These are phyloP conservation scores for Hippocampus guttulatus DNA, from an alignment of 2,113 vertebrate species.

Conservation along the genomic window DNA sequence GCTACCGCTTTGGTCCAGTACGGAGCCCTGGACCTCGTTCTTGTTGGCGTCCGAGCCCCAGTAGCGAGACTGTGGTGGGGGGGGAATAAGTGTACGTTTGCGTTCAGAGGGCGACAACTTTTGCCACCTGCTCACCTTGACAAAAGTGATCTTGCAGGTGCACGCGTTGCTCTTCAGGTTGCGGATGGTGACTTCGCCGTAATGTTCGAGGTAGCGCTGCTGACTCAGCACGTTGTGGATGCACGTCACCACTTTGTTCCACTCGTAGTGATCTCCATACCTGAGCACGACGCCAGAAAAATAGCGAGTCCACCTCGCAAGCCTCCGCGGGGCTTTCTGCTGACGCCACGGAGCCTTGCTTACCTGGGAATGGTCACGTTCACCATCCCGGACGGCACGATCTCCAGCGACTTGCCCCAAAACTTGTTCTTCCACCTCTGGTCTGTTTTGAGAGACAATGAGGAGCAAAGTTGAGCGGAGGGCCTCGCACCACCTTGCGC, in stretches of 20 bases:
- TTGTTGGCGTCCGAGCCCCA: constrained; percentile 78
- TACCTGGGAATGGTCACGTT: constrained; percentile 83
- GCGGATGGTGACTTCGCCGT: constrained; percentile 84
- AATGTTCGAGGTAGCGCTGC: constrained; percentile 90
- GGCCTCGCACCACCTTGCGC: neutral
- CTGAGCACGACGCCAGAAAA: constrained; percentile 49
- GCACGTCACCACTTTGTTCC: constrained; percentile 92
- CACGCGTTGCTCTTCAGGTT: constrained; percentile 78
- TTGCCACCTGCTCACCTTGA: constrained; percentile 73
- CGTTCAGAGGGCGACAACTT: neutral
- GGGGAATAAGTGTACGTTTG: too few species aligned
- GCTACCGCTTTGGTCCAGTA: constrained; percentile 77
- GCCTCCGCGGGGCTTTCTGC: neutral
- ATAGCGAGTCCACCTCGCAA: neutral
- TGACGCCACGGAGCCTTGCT: neutral
- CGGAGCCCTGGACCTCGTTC: constrained; percentile 85
- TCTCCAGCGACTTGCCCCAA: constrained; percentile 93
- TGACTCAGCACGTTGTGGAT: constrained; percentile 90
- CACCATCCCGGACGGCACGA: constrained; percentile 84
- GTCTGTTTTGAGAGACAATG: constrained; percentile 64
- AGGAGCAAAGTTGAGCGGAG: neutral
- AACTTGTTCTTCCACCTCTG: constrained; percentile 95
- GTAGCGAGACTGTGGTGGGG: constrained; percentile 76
- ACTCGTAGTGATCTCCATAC: constrained; percentile 88
- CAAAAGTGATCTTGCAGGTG: constrained; percentile 88